A percentile compares a stretch with the other conserved stretches of the same genome.
phyloP scores from a whole-genome alignment of 1,140 invertebrate species.

The Apis florea region DNA sequence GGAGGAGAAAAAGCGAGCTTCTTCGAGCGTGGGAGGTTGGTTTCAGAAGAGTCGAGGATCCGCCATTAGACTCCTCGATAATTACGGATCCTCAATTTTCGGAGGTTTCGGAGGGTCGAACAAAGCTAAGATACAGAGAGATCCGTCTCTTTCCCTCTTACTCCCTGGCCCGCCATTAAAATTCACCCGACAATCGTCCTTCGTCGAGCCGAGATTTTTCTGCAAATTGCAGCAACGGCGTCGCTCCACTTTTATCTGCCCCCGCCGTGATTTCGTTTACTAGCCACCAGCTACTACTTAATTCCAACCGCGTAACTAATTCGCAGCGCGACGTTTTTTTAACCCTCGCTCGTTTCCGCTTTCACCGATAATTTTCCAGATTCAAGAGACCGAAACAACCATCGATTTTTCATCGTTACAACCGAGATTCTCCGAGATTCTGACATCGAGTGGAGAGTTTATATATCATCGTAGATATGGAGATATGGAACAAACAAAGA shows the following conservation, averaged over 20 bases:
- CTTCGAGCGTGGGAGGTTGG: not conserved
- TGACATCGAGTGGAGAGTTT: not conserved
- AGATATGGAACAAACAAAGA: not conserved
- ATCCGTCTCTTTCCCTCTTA: not conserved
- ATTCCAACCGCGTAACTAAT: slow-evolving; percentile 22
- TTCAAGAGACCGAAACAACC: not conserved
- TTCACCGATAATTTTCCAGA: not conserved
- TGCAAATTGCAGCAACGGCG: not conserved
- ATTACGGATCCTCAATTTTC: not conserved
- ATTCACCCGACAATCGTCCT: not conserved
- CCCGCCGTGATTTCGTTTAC: slow-evolving; percentile 25
- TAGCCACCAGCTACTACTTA: slow-evolving; percentile 10
- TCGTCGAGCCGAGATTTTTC: slow-evolving; percentile 13
- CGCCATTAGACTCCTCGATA: not conserved
- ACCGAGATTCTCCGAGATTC: not conserved
- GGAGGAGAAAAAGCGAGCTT: not conserved
- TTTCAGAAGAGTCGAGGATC: not conserved
- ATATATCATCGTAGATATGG: not conserved
- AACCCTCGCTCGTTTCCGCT: not conserved
- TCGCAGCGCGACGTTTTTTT: slow-evolving; percentile 6
- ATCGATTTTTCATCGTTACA: not conserved
- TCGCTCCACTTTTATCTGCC: slow-evolving; percentile 28
- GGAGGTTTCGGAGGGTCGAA: not conserved
- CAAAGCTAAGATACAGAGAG: not conserved
- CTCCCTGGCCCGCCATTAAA: not conserved